Evolutionary conservation across 2,797 vertebrate genomes (phyloP).

Genomic region (Poecilia gillii): DNA sequence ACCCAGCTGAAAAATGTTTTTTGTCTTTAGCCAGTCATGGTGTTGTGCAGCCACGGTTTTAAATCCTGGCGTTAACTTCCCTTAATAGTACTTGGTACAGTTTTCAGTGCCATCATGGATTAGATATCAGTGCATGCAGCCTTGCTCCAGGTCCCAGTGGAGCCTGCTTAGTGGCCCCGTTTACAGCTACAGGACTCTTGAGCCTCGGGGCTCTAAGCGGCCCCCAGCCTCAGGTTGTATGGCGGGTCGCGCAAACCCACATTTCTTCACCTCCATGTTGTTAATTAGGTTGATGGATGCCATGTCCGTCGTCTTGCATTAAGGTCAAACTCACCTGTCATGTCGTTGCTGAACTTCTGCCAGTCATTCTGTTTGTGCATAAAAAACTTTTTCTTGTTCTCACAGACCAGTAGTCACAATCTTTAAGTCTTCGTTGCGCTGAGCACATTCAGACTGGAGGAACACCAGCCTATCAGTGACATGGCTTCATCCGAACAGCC

Average conservation of each 20-base stretch:
- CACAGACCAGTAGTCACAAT: neutral
- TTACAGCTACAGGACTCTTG: neutral
- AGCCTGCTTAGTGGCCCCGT: neutral
- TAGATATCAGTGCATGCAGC: neutral
- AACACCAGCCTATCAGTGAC: neutral
- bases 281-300: conserved; percentile 1
- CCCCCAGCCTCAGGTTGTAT: neutral
- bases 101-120: neutral
- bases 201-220: neutral
- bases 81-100: neutral
- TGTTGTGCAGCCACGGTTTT: neutral
- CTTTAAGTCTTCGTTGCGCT: neutral
- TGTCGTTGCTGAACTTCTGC: neutral
- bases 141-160: neutral
- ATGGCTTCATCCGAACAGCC: neutral
- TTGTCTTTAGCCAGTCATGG: neutral
- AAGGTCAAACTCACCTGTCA: neutral
- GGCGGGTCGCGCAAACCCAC: neutral
- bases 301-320: neutral
- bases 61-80: neutral
- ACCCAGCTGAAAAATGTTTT: neutral
- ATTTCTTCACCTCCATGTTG: neutral
- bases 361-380: neutral
- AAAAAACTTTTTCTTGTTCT: neutral
- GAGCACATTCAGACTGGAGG: neutral